phyloP scores from a whole-genome alignment of 2,888 invertebrate genomes.

The Agrotis exclamationis region DNA sequence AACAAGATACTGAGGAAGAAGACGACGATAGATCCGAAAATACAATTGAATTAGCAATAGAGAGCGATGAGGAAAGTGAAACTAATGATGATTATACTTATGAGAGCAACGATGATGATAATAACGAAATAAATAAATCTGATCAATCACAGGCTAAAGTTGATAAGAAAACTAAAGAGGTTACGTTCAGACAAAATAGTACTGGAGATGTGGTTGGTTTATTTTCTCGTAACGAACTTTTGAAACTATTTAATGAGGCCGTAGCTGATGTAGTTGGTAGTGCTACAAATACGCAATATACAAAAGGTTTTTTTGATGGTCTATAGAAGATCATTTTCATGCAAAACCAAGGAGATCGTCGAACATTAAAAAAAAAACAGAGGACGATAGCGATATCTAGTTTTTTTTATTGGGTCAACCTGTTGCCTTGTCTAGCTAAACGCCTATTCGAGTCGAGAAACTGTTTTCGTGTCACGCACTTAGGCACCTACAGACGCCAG shows the following conservation, averaged over 20 bases:
- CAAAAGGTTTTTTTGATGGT: background rate
- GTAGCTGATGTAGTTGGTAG: slow-evolving; percentile 28
- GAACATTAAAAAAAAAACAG: too few species aligned
- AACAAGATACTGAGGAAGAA: background rate
- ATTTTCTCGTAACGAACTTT: slow-evolving; percentile 19
- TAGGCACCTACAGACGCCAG: too few species aligned
- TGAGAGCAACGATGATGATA: background rate
- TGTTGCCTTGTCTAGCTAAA: background rate
- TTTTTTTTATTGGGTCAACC: too few species aligned
- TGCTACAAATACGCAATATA: background rate
- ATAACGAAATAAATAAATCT: background rate
- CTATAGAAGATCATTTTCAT: background rate
- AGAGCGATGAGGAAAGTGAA: slow-evolving; percentile 1
- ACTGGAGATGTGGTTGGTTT: slow-evolving; percentile 1
- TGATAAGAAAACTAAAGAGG: background rate
- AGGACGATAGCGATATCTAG: too few species aligned
- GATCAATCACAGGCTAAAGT: background rate
- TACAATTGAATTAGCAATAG: background rate
- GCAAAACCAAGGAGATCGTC: background rate
- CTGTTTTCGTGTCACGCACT: background rate
- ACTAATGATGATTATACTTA: slow-evolving; percentile 4
- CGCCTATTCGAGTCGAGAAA: background rate
- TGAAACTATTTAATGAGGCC: slow-evolving; percentile 34
- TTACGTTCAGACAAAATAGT: slow-evolving; percentile 21
- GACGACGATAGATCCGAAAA: background rate